Base-by-base conservation (phyloP, 2,888 invertebrate genomes). In the Emmelina monodactyla region DNA sequence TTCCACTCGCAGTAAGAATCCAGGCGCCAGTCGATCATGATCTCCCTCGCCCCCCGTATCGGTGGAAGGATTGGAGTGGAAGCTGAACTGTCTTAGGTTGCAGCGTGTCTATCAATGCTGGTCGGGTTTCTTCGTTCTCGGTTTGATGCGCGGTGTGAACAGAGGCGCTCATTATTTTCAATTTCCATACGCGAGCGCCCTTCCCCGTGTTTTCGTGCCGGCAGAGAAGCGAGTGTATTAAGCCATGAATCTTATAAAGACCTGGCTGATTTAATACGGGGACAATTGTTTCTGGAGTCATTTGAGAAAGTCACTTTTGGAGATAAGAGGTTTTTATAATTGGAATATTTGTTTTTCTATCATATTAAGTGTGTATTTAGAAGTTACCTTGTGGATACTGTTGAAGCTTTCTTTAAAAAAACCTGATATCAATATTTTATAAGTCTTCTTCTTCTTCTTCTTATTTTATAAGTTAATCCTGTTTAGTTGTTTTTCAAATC, bases 111-210 rank as follows among this genome's bases (percentile, higher is more conserved):
- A 57, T 62, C 55, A 58, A 52, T 45, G 56, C 54, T 72, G 75
- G 76, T 57, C 51, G 58, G 19, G 49, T 47, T 51, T 51, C 54
- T 57, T 61, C 55, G 59, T 61, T 71, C 67, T 62, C 66, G 65
- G 69, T 67, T 64, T 66, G 68, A 64, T 62, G 71, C 70, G 66
- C 66, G 63, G 66, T 69, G 69, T 66, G 75, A 75, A 73, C 71
- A 65, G 62, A 60, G 65, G 65, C 60, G 62, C 73, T 78, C 78
- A 73, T 78, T 78, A 79, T 78, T 79, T 78, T 76, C 76, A 76
- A 79, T 79, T 78, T 78, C 73, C 75, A 73, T 73, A 73, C 72
- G 69, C 69, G 66, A 68, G 62, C 71, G 59, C 65, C 64, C 70
- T 67, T 60, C 58, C 42, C 41, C 59, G 55, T 62, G 57, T 66